Evolutionary conservation across 2,113 vertebrate species (phyloP).

Genomic region (Glaucidium brasilianum): DNA sequence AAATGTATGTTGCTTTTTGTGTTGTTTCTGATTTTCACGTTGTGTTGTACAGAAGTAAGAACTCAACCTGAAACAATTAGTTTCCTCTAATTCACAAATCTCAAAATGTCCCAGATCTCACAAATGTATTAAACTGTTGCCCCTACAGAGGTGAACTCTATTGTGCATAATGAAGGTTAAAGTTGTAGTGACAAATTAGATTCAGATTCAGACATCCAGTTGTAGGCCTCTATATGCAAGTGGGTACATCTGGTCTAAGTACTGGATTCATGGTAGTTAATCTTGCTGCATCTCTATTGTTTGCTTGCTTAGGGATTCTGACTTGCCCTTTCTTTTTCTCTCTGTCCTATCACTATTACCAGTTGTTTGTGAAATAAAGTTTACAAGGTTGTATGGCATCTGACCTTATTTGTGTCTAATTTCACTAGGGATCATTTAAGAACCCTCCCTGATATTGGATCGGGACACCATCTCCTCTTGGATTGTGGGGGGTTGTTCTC

Average conservation of each 20-base stretch:
- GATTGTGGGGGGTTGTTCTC: too few relatives aligned
- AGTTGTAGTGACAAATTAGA: not conserved
- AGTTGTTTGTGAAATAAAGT: too few relatives aligned
- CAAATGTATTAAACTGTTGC: not conserved
- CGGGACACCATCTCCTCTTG: too few relatives aligned
- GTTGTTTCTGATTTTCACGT: not conserved
- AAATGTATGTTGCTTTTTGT: not conserved
- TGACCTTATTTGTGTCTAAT: too few relatives aligned
- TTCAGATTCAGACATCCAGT: not conserved
- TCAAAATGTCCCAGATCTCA: not conserved
- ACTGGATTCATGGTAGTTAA: too few relatives aligned
- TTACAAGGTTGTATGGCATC: too few relatives aligned
- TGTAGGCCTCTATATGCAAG: not conserved
- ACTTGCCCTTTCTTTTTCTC: too few relatives aligned
- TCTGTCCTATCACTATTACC: too few relatives aligned
- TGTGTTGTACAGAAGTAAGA: not conserved
- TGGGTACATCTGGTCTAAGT: not conserved
- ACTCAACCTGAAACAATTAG: not conserved
- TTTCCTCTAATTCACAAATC: not conserved
- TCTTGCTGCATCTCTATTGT: too few relatives aligned
- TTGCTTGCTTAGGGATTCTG: too few relatives aligned
- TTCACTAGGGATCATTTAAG: too few relatives aligned
- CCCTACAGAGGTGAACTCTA: not conserved
- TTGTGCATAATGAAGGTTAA: not conserved
- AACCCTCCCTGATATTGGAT: too few relatives aligned